Percentiles rank a stretch among this genome's conserved stretches.
Evolutionary conservation across 2,797 vertebrate genomes (phyloP).

Genomic region (Oryzias sinensis): DNA sequence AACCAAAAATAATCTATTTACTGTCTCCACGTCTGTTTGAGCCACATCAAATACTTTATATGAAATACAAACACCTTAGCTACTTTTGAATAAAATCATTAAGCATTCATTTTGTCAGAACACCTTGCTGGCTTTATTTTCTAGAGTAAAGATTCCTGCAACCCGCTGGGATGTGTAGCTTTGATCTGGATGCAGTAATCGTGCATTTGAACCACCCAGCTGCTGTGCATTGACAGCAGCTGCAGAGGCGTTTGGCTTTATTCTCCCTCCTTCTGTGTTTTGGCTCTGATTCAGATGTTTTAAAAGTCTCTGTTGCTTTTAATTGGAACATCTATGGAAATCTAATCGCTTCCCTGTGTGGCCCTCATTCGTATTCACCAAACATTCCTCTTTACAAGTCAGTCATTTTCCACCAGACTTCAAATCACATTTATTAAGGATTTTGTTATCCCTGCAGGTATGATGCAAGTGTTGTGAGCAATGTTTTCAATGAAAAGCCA

Average conservation of each 20-base stretch:
- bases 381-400: conserved; percentile 29
- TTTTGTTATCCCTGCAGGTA: conserved; percentile 16
- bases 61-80: too few species aligned
- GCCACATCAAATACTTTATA: too few species aligned
- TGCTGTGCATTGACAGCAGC: conserved; percentile 11
- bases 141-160: too few species aligned
- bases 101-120: too few species aligned
- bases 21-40: too few species aligned
- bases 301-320: conserved; percentile 19
- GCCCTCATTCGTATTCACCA: conserved; percentile 26
- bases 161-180: background rate
- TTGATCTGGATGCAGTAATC: conserved; percentile 5
- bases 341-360: conserved; percentile 11
- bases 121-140: too few species aligned
- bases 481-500: conserved; percentile 11
- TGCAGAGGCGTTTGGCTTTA: background rate
- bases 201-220: conserved; percentile 11
- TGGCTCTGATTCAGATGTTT: conserved; percentile 13
- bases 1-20: too few species aligned
- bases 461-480: conserved; percentile 3
- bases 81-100: too few species aligned
- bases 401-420: conserved; percentile 27
- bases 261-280: conserved; percentile 1
- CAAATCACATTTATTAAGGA: conserved; percentile 25
- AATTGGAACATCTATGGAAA: conserved; percentile 21